Base-by-base conservation (phyloP, 2,888 invertebrate genomes). In the Nephrotoma appendiculata region DNA sequence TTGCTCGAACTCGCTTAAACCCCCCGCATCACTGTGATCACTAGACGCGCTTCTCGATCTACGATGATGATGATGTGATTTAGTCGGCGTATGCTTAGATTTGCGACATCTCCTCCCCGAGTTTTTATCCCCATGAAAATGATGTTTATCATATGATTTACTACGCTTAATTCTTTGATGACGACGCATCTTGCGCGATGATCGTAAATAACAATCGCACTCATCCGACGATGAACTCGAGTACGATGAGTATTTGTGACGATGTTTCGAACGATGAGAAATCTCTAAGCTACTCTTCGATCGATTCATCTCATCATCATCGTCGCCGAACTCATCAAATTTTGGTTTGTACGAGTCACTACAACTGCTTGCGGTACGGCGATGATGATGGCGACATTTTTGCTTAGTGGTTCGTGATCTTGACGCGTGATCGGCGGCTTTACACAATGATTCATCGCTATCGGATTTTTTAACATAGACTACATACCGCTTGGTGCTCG, bases 201-300 rank as follows among this genome's bases (percentile, higher is more conserved):
- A 71, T 31, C 71, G 6, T n/a, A 31, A 71, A 71, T 9, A 7
- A 2, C 93, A 93, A 85, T 93, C 93, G 87, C 92, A 92, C 31
- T 91, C 92, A 88, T 92, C 92, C 87, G 90, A 90, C 6, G 42
- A 83, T 41, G 86, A 85, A 7, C 71, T 48, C 11, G 86, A 41
- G 0, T 86, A 85, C 12, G 86, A 87, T 15, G 86, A 71, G 3
- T 86, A 71, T 48, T 86, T 86, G 41, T 83, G 43, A 42, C 86
- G 89, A 0, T 91, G 90, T 87, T 89, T 89, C n/a, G 88, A 89
- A 5, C 91, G 88, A 0, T 90, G 88, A 84, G 85, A 86, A 15
- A 92, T 90, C 88, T 92, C 92, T 41, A 91, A 91, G 87, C 91
- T 92, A 87, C 92, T 92, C 88, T 92, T 92, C 4, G 92, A 92